Percentiles rank a stretch among this genome's conserved stretches.
phyloP scores from a whole-genome alignment of 2,797 vertebrate genomes.

The Macropodus opercularis region DNA sequence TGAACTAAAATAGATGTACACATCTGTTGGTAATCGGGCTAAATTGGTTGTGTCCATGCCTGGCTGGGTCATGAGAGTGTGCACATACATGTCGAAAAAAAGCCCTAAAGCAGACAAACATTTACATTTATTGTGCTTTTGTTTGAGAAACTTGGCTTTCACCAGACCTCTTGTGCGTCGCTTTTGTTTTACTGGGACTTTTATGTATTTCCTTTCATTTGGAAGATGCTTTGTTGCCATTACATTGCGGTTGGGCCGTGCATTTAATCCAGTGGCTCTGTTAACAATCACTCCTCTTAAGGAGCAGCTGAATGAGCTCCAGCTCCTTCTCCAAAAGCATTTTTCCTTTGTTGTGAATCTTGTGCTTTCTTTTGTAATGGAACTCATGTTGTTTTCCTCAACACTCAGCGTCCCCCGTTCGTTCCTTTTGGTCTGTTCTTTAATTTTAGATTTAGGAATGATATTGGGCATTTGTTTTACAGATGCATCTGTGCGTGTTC shows the following conservation, averaged over 20 bases:
- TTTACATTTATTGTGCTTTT: conserved; percentile 72
- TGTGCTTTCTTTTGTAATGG: conserved; percentile 67
- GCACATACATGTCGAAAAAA: conserved; percentile 56
- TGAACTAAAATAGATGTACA: conserved; percentile 67
- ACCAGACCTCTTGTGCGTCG: conserved; percentile 41
- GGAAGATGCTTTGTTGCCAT: conserved; percentile 71
- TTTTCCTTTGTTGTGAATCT: conserved; percentile 70
- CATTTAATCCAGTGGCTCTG: conserved; percentile 72
- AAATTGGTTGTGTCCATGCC: conserved; percentile 71
- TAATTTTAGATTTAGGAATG: conserved; percentile 20
- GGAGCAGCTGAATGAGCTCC: conserved; percentile 60
- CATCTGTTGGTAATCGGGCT: conserved; percentile 79
- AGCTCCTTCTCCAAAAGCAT: conserved; percentile 51
- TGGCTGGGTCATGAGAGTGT: conserved; percentile 51
- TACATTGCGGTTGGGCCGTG: conserved; percentile 63
- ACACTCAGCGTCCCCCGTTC: conserved; percentile 27
- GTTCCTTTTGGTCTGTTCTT: conserved; percentile 20
- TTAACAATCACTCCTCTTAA: conserved; percentile 73
- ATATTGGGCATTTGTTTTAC: conserved; percentile 23
- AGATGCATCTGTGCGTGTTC: conserved; percentile 23
- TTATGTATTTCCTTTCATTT: conserved; percentile 73
- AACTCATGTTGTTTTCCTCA: conserved; percentile 68
- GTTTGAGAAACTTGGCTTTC: conserved; percentile 58
- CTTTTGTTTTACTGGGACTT: conserved; percentile 68
- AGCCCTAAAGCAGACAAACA: conserved; percentile 67